Evolutionary conservation across 1,140 invertebrate species (phyloP).

Genomic region (Drosophila gunungcola): DNA sequence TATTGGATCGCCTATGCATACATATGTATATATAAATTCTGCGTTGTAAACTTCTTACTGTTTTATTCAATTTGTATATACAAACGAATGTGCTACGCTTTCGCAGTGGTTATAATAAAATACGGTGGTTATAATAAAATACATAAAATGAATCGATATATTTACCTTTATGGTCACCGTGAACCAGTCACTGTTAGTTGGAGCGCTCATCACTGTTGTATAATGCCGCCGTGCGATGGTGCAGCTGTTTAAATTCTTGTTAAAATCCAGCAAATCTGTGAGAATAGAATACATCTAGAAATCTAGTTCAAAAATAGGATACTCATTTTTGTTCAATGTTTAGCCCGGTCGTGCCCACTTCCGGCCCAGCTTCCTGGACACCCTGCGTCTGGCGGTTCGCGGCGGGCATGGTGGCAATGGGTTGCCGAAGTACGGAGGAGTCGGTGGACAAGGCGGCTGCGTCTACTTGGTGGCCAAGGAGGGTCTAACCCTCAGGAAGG

Average conservation of each 20-base stretch:
- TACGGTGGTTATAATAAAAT: too few relatives aligned
- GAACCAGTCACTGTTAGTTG: not conserved
- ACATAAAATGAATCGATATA: not conserved
- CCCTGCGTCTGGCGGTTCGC: constrained; percentile 89
- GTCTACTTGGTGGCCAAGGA: constrained; percentile 90
- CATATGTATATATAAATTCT: too few relatives aligned
- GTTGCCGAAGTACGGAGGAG: constrained; percentile 91
- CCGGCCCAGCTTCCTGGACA: constrained; percentile 89
- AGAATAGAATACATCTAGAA: not conserved
- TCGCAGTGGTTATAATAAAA: too few relatives aligned
- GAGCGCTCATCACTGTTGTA: constrained; percentile 26
- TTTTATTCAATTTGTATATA: too few relatives aligned
- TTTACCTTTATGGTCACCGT: not conserved
- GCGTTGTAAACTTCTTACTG: too few relatives aligned
- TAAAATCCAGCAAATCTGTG: constrained; percentile 75
- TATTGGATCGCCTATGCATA: too few relatives aligned
- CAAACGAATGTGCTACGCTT: too few relatives aligned
- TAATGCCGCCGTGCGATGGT: constrained; percentile 56
- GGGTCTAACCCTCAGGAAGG: constrained; percentile 86
- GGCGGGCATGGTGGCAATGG: constrained; percentile 92
- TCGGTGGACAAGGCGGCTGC: constrained; percentile 94
- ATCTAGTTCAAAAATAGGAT: not conserved
- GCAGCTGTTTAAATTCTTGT: constrained; percentile 72
- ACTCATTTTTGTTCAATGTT: not conserved
- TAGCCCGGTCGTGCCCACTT: constrained; percentile 72